Percentiles rank a stretch among this genome's conserved stretches.
Evolutionary conservation across 2,888 invertebrate genomes (phyloP).

Genomic region (Leucoma salicis): DNA sequence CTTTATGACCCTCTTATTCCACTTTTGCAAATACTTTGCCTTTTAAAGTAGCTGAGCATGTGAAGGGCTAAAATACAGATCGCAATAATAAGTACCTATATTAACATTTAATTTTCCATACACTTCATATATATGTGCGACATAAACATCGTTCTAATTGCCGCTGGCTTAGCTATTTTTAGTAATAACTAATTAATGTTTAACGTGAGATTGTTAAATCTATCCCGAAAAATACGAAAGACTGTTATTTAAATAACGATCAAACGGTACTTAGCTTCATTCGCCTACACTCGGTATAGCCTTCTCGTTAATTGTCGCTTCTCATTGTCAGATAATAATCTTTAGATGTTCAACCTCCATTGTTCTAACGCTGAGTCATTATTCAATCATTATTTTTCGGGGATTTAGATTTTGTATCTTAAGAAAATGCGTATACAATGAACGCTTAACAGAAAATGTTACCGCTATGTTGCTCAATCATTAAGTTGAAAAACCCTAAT

Average conservation of each 20-base stretch:
- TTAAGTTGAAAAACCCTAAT: slow-evolving; percentile 43
- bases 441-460: slow-evolving; percentile 31
- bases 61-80: no score
- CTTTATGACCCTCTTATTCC: no score
- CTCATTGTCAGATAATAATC: slow-evolving; percentile 47
- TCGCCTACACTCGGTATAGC: slow-evolving; percentile 41
- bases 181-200: no score
- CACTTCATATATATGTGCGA: no score
- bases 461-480: slow-evolving; percentile 45
- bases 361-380: slow-evolving; percentile 39
- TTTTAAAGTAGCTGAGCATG: no score
- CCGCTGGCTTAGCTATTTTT: no score
- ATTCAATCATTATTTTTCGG: slow-evolving; percentile 20
- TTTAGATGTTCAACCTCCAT: slow-evolving; percentile 37
- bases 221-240: slow-evolving; percentile 10
- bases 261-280: slow-evolving; percentile 35
- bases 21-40: no score
- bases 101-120: no score
- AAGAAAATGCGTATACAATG: slow-evolving; percentile 35
- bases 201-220: slow-evolving; percentile 11
- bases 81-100: no score
- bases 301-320: slow-evolving; percentile 43
- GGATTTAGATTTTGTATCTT: slow-evolving; percentile 34
- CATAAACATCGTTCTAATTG: no score
- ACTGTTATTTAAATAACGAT: slow-evolving; percentile 21